These are phyloP conservation scores for Sparus aurata DNA, from an alignment of 2,797 vertebrate genomes.

Conservation along the genomic window DNA sequence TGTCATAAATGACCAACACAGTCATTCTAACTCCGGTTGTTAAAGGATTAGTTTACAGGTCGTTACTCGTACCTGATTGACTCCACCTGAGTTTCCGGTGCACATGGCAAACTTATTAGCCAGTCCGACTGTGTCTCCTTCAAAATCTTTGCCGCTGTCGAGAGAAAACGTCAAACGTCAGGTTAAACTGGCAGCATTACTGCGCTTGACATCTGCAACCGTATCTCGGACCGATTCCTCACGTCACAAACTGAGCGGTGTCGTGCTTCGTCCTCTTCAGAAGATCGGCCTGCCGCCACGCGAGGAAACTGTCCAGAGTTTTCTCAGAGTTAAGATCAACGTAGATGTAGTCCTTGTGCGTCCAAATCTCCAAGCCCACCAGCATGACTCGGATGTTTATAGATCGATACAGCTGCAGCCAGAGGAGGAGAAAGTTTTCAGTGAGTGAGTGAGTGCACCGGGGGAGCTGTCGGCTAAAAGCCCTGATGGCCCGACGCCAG, in stretches of 20 bases:
- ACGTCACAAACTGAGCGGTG: conserved; percentile 94
- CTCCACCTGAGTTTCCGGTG: conserved; percentile 84
- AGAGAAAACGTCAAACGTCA: conserved; percentile 27
- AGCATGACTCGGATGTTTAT: conserved; percentile 89
- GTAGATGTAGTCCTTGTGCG: conserved; percentile 76
- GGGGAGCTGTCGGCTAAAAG: background rate
- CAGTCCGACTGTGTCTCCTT: conserved; percentile 88
- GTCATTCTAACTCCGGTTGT: background rate
- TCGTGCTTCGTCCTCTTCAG: conserved; percentile 83
- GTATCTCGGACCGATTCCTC: conserved; percentile 52
- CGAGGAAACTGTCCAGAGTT: conserved; percentile 88
- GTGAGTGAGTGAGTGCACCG: background rate
- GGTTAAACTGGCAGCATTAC: background rate
- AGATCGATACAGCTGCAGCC: conserved; percentile 88
- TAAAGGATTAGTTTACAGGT: background rate
- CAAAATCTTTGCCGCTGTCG: conserved; percentile 88
- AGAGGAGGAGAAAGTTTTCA: conserved; percentile 1
- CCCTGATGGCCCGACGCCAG: background rate
- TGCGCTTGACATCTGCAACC: background rate
- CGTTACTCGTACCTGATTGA: conserved; percentile 89
- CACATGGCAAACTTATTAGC: conserved; percentile 92
- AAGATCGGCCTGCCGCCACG: conserved; percentile 86
- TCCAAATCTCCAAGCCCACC: conserved; percentile 94
- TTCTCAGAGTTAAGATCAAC: conserved; percentile 80
- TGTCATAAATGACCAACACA: background rate